Conservation (phyloP, 2,888 invertebrate species). For the Eumerus sabulonum region DNA sequence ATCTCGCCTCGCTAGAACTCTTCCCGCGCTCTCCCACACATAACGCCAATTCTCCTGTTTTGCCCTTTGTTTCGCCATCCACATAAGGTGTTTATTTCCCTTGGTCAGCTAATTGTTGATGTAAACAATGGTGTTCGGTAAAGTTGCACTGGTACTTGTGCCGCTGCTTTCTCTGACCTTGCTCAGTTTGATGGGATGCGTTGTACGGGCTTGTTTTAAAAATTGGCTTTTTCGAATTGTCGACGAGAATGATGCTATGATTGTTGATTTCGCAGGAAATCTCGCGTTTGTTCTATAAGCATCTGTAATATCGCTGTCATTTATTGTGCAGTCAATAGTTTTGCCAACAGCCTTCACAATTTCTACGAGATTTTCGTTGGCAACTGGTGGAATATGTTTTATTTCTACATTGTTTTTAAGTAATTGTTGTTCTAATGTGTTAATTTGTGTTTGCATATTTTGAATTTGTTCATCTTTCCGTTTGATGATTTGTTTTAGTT, state of each 20-base stretch:
- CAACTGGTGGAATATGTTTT: slow-evolving; percentile 6
- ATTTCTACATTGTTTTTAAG: slow-evolving; percentile 8
- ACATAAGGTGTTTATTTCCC: slow-evolving; percentile 14
- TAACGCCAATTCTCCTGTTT: slow-evolving; percentile 6
- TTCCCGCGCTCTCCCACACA: slow-evolving; percentile 23
- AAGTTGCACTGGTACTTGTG: not conserved
- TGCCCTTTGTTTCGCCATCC: slow-evolving; percentile 28
- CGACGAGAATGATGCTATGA: not conserved
- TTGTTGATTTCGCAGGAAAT: not conserved
- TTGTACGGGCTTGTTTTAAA: slow-evolving; percentile 1
- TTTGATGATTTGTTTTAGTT: slow-evolving; percentile 4
- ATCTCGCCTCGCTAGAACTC: not conserved
- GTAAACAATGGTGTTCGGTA: slow-evolving; percentile 11
- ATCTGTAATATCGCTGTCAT: not conserved
- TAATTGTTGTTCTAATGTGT: slow-evolving; percentile 3
- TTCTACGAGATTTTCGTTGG: not conserved
- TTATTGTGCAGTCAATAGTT: not conserved
- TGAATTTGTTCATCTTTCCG: slow-evolving; percentile 8
- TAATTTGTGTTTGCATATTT: slow-evolving; percentile 9
- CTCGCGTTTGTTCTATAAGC: slow-evolving; percentile 1
- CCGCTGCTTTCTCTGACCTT: too few species aligned
- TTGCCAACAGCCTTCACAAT: not conserved
- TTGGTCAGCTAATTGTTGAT: slow-evolving; percentile 27
- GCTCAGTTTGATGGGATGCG: too few species aligned
- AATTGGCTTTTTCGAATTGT: slow-evolving; percentile 1